phyloP scores from a whole-genome alignment of 2,888 invertebrate species.

The Catocala sponsa region DNA sequence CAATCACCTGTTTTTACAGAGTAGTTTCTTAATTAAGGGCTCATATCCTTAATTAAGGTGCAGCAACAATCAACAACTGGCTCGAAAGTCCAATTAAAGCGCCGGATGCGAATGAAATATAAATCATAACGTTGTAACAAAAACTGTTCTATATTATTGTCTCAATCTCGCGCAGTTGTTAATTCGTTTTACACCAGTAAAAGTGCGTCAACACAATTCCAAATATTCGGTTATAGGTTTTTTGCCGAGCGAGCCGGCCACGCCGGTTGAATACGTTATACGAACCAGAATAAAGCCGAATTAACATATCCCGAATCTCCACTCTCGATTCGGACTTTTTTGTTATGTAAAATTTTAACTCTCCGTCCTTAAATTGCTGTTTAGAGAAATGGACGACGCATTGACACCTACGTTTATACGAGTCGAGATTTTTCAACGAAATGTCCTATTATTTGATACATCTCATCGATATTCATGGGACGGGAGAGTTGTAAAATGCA shows the following conservation, averaged over 20 bases:
- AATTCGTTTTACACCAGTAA: slow-evolving; percentile 76
- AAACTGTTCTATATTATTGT: slow-evolving; percentile 61
- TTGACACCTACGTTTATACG: slow-evolving; percentile 81
- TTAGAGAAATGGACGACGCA: slow-evolving; percentile 68
- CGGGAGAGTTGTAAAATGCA: slow-evolving; percentile 79
- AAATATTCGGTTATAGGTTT: slow-evolving; percentile 76
- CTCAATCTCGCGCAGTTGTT: slow-evolving; percentile 62
- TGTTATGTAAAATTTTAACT: slow-evolving; percentile 76
- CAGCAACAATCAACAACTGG: slow-evolving; percentile 1
- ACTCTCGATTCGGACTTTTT: slow-evolving; percentile 70
- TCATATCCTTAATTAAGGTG: neutral
- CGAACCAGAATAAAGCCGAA: slow-evolving; percentile 70
- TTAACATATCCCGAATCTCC: slow-evolving; percentile 78
- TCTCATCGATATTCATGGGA: slow-evolving; percentile 81
- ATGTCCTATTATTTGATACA: slow-evolving; percentile 74
- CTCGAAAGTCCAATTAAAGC: slow-evolving; percentile 3
- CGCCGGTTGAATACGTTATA: slow-evolving; percentile 74
- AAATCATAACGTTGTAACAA: slow-evolving; percentile 35
- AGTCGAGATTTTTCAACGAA: slow-evolving; percentile 60
- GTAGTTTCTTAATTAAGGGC: neutral
- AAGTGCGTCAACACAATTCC: slow-evolving; percentile 75
- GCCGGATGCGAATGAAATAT: slow-evolving; percentile 6
- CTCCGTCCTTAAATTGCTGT: slow-evolving; percentile 73
- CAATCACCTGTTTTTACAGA: no score
- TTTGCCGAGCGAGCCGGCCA: slow-evolving; percentile 68